Conservation (phyloP, 2,113 vertebrate genomes). For the Oryctolagus cuniculus region mOryCun1.1 NC_091448.1:55232001-55232500, state of each 20-base stretch:
- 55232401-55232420: not conserved
- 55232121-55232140: not conserved
- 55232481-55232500: not conserved
- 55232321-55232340: not conserved
- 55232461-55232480: not conserved
- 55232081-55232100: not conserved
- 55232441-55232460: not conserved
- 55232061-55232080: constrained; percentile 2
- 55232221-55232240: not conserved
- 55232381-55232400: not conserved
- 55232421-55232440: not conserved
- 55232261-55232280: not conserved
- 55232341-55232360: too few species aligned
- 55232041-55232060: not conserved
- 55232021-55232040: not conserved
- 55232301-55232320: not conserved
- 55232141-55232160: rapidly evolving
- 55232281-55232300: not conserved
- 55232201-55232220: not conserved
- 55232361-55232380: not conserved
- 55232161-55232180: not conserved
- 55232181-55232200: not conserved
- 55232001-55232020: not conserved
- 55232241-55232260: not conserved
- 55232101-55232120: not conserved